phyloP scores from a whole-genome alignment of 2,888 invertebrate genomes.

The Cheilosia impressa region DNA sequence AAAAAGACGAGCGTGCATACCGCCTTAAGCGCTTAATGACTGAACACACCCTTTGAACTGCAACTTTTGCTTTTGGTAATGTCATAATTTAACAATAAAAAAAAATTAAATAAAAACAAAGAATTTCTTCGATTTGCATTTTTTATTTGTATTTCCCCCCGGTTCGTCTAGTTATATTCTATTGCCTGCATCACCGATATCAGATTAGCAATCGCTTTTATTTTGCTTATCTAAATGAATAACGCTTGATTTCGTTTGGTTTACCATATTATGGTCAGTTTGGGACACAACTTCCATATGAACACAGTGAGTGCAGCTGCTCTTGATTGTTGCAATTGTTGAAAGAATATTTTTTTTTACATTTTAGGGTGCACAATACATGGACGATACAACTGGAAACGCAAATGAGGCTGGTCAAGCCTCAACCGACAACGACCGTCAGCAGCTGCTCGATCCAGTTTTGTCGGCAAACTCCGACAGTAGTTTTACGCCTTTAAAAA shows the following conservation, averaged over 20 bases:
- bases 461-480: conserved; percentile 79
- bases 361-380: conserved; percentile 78
- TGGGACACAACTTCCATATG: conserved; percentile 77
- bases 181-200: conserved; percentile 22
- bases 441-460: conserved; percentile 81
- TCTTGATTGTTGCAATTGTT: background rate
- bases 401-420: conserved; percentile 62
- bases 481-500: conserved; percentile 80
- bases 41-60: conserved; percentile 14
- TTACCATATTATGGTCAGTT: conserved; percentile 77
- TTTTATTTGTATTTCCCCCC: conserved; percentile 14
- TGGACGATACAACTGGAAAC: conserved; percentile 76
- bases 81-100: conserved; percentile 23
- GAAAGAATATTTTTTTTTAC: background rate
- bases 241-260: conserved; percentile 27
- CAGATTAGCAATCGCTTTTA: conserved; percentile 1
- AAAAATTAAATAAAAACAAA: conserved; percentile 54
- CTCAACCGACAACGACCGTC: conserved; percentile 78
- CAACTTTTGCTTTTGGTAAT: background rate
- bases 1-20: too few species aligned
- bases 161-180: background rate
- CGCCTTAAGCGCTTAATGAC: background rate
- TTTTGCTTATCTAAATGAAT: conserved; percentile 53
- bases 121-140: conserved; percentile 16
- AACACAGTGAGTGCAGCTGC: conserved; percentile 75